Base-by-base conservation (phyloP, 1,140 invertebrate species). In the Drosophila parabipectinata region DNA sequence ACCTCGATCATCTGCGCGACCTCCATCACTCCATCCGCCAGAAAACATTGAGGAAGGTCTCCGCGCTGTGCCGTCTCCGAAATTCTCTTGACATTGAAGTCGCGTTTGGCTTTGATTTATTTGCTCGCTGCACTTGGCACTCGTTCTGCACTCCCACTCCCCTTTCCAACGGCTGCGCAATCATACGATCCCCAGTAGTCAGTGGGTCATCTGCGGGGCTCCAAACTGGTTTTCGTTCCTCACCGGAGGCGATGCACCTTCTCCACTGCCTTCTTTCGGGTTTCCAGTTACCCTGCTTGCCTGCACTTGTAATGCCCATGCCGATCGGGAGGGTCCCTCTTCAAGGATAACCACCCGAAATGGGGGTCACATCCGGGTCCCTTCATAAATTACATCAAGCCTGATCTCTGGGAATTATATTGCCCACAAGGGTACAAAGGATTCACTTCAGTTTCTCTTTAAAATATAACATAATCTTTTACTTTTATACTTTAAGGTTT, bases 11-110 rank as follows among this genome's bases (percentile, higher is more conserved):
- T n/a, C 54, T 32, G 53, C 30, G 21, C 21, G 21, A 21, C 3
- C 32, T 1, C 26, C 26, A 28, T 28, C 26, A 1, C 26, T 28
- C 26, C 26, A 54, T 15, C 10, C 8, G 2, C 3, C 48, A 37
- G 12, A n/a, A n/a, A 28, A 53, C 9, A 62, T 80, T 84, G 77
- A 24, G 72, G 44, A 81, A 87, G 82, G 82, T 78, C 77, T 77
- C 71, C 60, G 53, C 54, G 26, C 41, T 62, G 32, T 30, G 47
- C 64, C 62, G 32, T 44, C 48, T 63, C 14, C 18, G 34, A 44
- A 63, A 62, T 37, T 60, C 21, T 56, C 26, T 18, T 88, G 82
- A 66, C 83, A 87, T 87, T 87, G 83, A 66, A 62, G 1, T 1
- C 18, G 18, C 18, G 18, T 64, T 60, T 8, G 26, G 26, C 14